phyloP scores from a whole-genome alignment of 2,113 vertebrate genomes.

The Verasper variegatus region DNA sequence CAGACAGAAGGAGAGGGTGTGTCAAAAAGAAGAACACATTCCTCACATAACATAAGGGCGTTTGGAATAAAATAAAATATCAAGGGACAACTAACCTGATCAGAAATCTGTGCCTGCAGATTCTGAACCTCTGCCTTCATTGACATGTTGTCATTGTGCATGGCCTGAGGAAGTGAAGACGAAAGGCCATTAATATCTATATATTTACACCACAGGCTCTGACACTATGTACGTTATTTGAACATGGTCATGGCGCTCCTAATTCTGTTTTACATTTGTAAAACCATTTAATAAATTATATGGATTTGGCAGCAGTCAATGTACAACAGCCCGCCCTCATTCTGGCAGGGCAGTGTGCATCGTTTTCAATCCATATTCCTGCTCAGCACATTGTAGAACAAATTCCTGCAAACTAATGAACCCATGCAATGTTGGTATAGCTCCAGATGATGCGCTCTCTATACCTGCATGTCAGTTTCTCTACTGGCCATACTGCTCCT shows the following conservation, averaged over 20 bases:
- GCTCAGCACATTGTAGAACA: neutral
- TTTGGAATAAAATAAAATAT: neutral
- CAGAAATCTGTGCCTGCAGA: conserved; percentile 90
- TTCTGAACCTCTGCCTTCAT: conserved; percentile 91
- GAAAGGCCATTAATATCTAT: neutral
- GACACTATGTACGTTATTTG: neutral
- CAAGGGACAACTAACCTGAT: conserved; percentile 84
- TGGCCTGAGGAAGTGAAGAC: conserved; percentile 79
- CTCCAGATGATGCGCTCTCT: conserved; percentile 4
- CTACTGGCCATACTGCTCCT: conserved; percentile 80
- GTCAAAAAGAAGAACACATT: conserved; percentile 22
- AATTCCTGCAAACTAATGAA: conserved; percentile 47
- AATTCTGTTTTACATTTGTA: neutral
- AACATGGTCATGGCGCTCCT: neutral
- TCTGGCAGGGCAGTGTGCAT: neutral
- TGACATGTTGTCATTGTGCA: conserved; percentile 91
- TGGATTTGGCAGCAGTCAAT: conserved; percentile 5
- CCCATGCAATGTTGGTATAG: conserved; percentile 8
- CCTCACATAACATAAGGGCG: neutral
- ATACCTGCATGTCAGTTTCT: conserved; percentile 85
- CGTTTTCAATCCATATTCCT: neutral
- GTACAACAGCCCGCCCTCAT: neutral
- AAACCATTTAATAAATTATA: conserved; percentile 8
- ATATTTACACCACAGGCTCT: neutral
- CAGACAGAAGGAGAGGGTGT: conserved; percentile 8